Conservation (phyloP, 2,113 vertebrate genomes). For the Hypocryptadius cinnamomeus region DNA sequence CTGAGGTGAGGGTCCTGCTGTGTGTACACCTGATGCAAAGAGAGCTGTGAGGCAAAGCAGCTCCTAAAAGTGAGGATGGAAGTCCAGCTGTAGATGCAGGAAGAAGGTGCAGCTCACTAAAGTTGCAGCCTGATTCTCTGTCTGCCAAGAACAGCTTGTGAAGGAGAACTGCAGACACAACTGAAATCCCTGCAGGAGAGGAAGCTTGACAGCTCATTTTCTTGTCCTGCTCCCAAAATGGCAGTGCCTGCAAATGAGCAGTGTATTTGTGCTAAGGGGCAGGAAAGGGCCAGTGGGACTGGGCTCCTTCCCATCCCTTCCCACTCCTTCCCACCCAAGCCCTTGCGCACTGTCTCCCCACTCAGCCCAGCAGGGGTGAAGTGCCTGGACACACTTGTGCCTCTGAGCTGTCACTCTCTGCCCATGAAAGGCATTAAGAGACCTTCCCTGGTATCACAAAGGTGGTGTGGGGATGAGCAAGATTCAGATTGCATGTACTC, state of each 20-base stretch:
- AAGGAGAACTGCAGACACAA: background rate
- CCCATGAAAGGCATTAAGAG: fast-evolving
- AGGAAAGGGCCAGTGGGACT: background rate
- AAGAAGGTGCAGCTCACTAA: background rate
- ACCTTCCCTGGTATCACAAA: background rate
- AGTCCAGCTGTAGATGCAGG: background rate
- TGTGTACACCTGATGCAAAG: background rate
- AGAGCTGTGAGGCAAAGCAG: fast-evolving
- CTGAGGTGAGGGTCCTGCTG: background rate
- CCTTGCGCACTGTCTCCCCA: fast-evolving
- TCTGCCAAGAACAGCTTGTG: background rate
- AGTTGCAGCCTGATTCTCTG: background rate
- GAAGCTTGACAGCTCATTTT: background rate
- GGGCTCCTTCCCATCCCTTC: background rate
- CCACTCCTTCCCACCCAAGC: background rate
- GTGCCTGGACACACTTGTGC: background rate
- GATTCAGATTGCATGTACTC: background rate
- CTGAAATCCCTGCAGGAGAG: background rate
- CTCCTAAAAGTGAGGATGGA: background rate
- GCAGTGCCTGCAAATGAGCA: background rate
- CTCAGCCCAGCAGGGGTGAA: background rate
- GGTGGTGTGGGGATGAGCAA: background rate
- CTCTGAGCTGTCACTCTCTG: background rate
- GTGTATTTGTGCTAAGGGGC: background rate
- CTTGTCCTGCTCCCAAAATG: background rate